Evolutionary conservation across 92 coral and sea anemone species (phyloP).

Genomic region (Bergia sp.): DNA sequence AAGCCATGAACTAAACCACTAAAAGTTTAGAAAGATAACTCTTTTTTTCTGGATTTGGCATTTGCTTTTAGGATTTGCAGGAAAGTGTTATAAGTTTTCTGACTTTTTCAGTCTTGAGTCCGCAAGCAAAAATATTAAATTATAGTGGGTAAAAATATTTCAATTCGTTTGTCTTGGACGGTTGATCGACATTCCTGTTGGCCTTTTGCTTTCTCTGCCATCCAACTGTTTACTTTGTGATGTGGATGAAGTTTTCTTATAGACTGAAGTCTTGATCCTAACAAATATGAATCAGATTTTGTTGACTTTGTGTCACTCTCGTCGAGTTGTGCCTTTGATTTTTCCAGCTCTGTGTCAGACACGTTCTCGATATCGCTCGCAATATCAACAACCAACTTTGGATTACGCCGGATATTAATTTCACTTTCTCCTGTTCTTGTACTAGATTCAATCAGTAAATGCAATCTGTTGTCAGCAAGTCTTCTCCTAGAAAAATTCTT

Average conservation of each 20-base stretch:
- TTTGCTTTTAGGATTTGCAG: not conserved
- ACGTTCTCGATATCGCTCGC: constrained; percentile 11
- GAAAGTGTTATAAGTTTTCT: not conserved
- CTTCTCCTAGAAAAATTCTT: not conserved
- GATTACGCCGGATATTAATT: not conserved
- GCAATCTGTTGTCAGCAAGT: constrained; percentile 2
- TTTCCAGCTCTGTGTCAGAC: constrained; percentile 31
- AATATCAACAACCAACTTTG: constrained; percentile 3
- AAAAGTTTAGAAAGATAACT: not conserved
- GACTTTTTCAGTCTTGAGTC: not conserved
- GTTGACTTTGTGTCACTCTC: constrained; percentile 18
- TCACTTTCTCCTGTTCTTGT: constrained; percentile 2
- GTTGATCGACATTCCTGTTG: constrained; percentile 15
- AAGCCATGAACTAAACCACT: not conserved
- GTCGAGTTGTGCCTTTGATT: not conserved
- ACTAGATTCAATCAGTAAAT: not conserved
- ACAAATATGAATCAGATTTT: constrained; percentile 16
- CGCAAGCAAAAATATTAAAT: not conserved
- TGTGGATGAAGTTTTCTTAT: not conserved
- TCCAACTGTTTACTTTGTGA: constrained; percentile 9
- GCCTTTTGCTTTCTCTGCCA: not conserved
- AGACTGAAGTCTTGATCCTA: not conserved
- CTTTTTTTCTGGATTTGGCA: not conserved
- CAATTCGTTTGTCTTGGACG: constrained; percentile 34
- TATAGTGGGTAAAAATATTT: constrained; percentile 36